These are phyloP conservation scores for Serrognathus titanus DNA, from an alignment of 2,888 invertebrate genomes.

Conservation along the genomic window DNA sequence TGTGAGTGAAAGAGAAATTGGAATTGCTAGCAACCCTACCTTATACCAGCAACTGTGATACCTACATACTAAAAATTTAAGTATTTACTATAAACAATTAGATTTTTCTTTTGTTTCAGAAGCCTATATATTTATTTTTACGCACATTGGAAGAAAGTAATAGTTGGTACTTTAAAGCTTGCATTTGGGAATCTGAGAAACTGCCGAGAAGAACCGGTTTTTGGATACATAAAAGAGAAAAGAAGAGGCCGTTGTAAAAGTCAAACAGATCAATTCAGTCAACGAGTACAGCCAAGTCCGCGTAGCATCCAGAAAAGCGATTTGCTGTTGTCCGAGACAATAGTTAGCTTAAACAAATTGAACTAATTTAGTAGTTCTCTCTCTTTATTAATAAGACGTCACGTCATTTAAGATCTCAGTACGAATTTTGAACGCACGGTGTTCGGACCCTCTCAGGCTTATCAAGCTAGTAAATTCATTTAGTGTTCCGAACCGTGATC, in stretches of 20 bases:
- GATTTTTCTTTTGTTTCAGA: conserved; percentile 34
- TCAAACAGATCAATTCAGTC: background rate
- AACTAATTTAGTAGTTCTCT: conserved; percentile 15
- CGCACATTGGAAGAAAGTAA: conserved; percentile 13
- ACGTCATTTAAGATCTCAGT: conserved; percentile 12
- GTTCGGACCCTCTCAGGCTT: background rate
- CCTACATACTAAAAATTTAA: no score
- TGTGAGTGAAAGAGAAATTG: no score
- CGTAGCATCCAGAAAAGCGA: background rate
- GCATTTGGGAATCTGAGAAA: conserved; percentile 33
- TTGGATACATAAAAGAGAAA: conserved; percentile 44
- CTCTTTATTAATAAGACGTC: conserved; percentile 9
- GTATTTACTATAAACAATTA: no score
- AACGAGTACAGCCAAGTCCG: background rate
- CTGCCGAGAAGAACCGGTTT: conserved; percentile 37
- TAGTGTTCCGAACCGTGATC: background rate
- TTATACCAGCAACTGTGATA: no score
- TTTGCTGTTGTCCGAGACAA: conserved; percentile 4
- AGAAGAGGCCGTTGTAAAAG: conserved; percentile 34
- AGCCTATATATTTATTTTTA: conserved; percentile 37
- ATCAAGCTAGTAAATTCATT: no score
- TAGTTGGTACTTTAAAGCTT: conserved; percentile 29
- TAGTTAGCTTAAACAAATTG: conserved; percentile 12
- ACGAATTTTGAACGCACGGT: background rate
- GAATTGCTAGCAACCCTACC: no score